Conservation (phyloP, 2,888 invertebrate genomes). For the Cheilosia soror region DNA sequence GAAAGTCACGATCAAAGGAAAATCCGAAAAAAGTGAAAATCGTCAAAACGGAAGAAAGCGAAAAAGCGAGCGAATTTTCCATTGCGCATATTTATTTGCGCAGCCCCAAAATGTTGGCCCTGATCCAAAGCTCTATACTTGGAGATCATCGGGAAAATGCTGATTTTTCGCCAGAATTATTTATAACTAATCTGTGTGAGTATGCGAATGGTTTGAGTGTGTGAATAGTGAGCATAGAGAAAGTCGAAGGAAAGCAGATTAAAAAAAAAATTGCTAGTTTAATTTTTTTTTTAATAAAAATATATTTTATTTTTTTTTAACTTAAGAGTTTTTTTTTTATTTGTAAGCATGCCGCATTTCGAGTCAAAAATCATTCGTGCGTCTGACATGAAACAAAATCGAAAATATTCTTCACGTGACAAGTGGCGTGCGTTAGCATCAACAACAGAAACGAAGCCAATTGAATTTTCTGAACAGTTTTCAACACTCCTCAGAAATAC, state of each 20-base stretch:
- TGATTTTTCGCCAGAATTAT: conserved; percentile 84
- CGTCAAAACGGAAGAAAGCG: conserved; percentile 53
- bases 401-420: conserved; percentile 60
- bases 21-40: conserved; percentile 39
- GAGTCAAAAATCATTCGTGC: conserved; percentile 43
- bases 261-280: conserved; percentile 34
- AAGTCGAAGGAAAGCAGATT: conserved; percentile 28
- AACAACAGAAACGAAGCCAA: conserved; percentile 12
- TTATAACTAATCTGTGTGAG: conserved; percentile 79
- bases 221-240: conserved; percentile 61
- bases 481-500: conserved; percentile 4
- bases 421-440: conserved; percentile 58
- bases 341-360: conserved; percentile 21
- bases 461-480: conserved; percentile 21
- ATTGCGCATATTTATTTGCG: conserved; percentile 79
- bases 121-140: conserved; percentile 94
- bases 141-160: conserved; percentile 87
- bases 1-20: conserved; percentile 43
- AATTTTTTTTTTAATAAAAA: conserved; percentile 15
- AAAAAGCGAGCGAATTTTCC: conserved; percentile 65
- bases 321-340: conserved; percentile 14
- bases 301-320: conserved; percentile 23
- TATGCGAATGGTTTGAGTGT: conserved; percentile 73
- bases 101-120: conserved; percentile 86
- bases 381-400: conserved; percentile 29